Conservation (phyloP, 2,888 invertebrate genomes). For the Leucozona laternaria region DNA sequence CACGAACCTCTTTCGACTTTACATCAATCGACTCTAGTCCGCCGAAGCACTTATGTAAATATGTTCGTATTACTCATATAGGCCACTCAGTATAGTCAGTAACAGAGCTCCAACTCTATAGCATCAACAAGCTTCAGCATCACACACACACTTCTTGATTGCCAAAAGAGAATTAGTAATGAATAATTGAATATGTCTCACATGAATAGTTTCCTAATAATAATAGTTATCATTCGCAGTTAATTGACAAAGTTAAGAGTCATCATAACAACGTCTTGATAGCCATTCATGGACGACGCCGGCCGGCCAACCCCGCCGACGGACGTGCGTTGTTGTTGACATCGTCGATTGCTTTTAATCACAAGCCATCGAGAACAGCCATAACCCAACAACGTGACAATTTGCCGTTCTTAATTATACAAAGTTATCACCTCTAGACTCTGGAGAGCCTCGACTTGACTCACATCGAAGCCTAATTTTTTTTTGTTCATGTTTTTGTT, state of each 20-base stretch:
- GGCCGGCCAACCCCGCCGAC: no score
- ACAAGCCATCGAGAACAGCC: slow-evolving; percentile 26
- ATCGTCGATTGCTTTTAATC: slow-evolving; percentile 39
- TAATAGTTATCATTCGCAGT: slow-evolving; percentile 60
- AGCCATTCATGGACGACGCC: neutral
- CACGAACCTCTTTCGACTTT: neutral
- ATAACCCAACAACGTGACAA: slow-evolving; percentile 59
- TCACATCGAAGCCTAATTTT: neutral
- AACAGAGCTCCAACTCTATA: neutral
- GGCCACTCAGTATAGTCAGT: neutral
- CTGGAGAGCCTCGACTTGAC: neutral
- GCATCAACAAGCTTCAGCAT: neutral
- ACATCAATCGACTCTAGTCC: neutral
- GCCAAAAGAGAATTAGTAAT: slow-evolving; percentile 55
- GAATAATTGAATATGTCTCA: slow-evolving; percentile 61
- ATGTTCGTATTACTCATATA: neutral
- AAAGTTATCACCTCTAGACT: slow-evolving; percentile 57
- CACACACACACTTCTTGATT: slow-evolving; percentile 21
- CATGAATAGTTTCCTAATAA: slow-evolving; percentile 66
- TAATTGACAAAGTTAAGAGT: slow-evolving; percentile 67
- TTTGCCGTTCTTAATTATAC: slow-evolving; percentile 61
- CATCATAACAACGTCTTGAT: slow-evolving; percentile 47
- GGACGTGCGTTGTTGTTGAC: slow-evolving; percentile 9
- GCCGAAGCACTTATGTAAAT: neutral
- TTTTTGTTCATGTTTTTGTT: neutral